These are phyloP conservation scores for Papilio helenus DNA, from an alignment of 1,140 invertebrate species.

Conservation along the genomic window DNA sequence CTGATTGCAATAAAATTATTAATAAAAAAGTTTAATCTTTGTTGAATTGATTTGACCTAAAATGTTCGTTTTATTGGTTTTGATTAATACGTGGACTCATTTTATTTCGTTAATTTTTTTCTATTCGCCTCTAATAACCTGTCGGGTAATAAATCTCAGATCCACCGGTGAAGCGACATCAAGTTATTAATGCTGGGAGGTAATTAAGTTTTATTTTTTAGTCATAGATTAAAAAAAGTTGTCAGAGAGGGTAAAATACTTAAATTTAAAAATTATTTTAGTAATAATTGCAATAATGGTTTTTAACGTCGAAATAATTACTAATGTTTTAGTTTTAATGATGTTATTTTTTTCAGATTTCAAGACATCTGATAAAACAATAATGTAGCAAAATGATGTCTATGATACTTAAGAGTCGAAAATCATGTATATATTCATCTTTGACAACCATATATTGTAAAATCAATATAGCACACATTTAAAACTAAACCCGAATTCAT, in stretches of 20 bases:
- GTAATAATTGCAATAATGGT: no score
- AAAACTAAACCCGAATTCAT: background rate
- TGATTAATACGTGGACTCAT: conserved; percentile 12
- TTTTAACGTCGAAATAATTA: no score
- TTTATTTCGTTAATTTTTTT: background rate
- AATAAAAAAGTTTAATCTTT: background rate
- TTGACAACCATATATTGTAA: background rate
- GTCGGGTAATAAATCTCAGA: conserved; percentile 11
- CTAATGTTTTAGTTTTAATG: no score
- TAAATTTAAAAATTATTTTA: no score
- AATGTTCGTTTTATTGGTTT: conserved; percentile 27
- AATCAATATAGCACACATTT: background rate
- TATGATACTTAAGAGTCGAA: background rate
- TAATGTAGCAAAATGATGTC: background rate
- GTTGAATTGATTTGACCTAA: background rate
- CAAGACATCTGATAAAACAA: background rate
- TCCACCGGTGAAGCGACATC: conserved; percentile 19
- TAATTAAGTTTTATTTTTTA: conserved; percentile 16
- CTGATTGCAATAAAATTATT: background rate
- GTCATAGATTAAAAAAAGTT: background rate
- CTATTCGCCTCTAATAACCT: conserved; percentile 21
- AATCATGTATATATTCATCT: background rate
- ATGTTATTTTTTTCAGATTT: background rate
- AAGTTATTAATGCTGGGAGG: conserved; percentile 6
- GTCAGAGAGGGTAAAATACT: background rate